Conservation (phyloP, 2,113 vertebrate genomes). For the Ifrita kowaldi region DNA sequence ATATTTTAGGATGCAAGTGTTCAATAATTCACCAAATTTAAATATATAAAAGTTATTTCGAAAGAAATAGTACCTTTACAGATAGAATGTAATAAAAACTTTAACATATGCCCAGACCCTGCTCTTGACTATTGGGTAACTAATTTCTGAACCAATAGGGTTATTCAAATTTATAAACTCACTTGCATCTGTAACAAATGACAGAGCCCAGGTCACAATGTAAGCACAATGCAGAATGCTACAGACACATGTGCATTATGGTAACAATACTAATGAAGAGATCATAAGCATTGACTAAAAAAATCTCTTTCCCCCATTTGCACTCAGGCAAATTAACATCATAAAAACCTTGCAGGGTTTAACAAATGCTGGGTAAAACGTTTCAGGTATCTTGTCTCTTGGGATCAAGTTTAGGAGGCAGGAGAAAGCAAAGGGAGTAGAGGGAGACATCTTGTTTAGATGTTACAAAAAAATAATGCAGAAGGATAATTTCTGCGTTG, state of each 20-base stretch:
- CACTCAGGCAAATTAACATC: neutral
- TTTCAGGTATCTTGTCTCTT: neutral
- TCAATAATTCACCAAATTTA: neutral
- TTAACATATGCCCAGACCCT: neutral
- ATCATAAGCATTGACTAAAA: neutral
- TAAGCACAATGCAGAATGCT: neutral
- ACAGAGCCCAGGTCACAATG: neutral
- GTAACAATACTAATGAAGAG: neutral
- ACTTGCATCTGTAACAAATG: neutral
- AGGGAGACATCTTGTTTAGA: neutral
- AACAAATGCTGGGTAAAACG: neutral
- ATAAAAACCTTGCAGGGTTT: neutral
- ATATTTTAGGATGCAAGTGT: neutral
- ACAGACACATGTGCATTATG: neutral
- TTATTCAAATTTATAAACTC: neutral
- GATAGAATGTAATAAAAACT: neutral
- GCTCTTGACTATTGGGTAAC: neutral
- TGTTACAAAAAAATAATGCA: neutral
- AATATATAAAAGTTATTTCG: neutral
- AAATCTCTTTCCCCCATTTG: neutral
- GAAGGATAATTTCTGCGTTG: slow-evolving; percentile 21
- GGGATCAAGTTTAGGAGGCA: neutral
- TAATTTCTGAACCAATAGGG: neutral
- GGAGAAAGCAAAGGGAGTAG: neutral
- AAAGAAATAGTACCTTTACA: neutral